These are phyloP conservation scores for Falco berigora DNA, from an alignment of 2,797 vertebrate genomes.

Conservation along the genomic window DNA sequence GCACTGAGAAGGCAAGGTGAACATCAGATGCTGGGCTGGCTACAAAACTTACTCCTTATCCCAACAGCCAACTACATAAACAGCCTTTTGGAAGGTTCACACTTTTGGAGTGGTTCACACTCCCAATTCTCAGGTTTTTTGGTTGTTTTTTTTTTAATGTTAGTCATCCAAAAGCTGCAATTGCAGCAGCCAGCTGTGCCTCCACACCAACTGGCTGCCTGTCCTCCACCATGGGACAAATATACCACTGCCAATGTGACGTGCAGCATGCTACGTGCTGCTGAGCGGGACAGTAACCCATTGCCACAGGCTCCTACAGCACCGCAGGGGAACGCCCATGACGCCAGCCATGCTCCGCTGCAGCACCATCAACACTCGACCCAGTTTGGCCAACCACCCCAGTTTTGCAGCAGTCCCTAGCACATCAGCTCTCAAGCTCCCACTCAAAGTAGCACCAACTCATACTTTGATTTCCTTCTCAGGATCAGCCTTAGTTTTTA, in stretches of 20 bases:
- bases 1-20: background rate
- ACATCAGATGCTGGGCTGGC: background rate
- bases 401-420: background rate
- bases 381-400: background rate
- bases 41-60: background rate
- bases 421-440: accelerated
- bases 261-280: accelerated
- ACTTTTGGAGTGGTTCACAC: background rate
- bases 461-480: background rate
- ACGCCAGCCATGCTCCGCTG: background rate
- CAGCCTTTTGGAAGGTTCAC: background rate
- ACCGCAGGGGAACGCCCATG: accelerated
- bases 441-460: background rate
- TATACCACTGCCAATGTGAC: accelerated
- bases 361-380: background rate
- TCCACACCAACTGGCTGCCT: background rate
- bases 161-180: background rate
- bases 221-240: background rate
- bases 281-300: background rate
- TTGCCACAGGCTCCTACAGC: background rate
- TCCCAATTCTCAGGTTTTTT: background rate
- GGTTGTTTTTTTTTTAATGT: background rate
- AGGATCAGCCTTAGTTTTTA: background rate
- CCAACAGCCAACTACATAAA: background rate
- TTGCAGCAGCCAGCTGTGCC: background rate